Evolutionary conservation across 2,888 invertebrate species (phyloP).

Genomic region (Hyalella azteca): DNA sequence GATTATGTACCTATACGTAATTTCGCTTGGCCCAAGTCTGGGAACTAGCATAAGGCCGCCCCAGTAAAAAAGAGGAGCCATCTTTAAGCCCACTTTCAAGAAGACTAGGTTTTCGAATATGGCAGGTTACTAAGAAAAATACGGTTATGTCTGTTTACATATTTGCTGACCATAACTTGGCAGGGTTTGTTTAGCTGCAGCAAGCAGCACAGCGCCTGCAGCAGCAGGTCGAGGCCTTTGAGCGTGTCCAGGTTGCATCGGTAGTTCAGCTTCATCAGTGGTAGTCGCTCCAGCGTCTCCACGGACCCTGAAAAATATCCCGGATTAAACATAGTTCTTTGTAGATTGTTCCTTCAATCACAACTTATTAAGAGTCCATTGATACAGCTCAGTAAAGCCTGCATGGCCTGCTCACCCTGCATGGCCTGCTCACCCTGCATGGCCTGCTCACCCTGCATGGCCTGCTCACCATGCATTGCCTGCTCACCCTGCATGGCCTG

Average conservation of each 20-base stretch:
- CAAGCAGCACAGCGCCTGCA: not conserved
- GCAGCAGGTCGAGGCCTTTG: not conserved
- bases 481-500: not conserved
- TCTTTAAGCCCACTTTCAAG: no score
- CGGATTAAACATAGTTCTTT: no score
- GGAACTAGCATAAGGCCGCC: no score
- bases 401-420: not conserved
- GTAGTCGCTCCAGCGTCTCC: not conserved
- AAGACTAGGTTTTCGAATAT: no score
- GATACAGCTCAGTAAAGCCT: not conserved
- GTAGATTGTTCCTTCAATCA: no score
- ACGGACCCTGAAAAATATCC: no score
- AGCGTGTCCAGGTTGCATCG: not conserved
- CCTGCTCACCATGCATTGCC: not conserved
- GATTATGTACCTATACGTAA: no score
- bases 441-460: not conserved
- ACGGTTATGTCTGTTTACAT: not conserved
- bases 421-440: not conserved
- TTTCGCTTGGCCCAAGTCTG: no score
- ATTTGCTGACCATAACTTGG: not conserved
- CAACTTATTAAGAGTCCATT: no score
- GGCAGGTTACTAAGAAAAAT: no score
- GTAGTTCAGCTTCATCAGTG: not conserved
- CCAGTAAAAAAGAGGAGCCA: no score
- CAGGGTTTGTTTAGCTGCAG: not conserved